These are phyloP conservation scores for Amblyteles armatorius DNA, from an alignment of 2,888 invertebrate species.

Conservation along the genomic window DNA sequence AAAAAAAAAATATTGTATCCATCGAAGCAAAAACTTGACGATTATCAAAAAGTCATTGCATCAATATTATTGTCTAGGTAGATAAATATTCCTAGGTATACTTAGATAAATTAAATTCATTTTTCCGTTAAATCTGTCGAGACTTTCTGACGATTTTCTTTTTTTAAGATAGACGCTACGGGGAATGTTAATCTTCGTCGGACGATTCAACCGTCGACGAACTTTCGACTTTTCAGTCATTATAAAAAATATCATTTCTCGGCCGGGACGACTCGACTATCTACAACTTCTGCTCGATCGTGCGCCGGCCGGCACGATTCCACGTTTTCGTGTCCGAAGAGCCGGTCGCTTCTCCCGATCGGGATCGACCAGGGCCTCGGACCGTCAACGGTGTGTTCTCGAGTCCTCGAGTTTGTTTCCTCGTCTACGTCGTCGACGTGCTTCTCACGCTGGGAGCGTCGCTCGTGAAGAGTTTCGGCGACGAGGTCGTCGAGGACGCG, in stretches of 20 bases:
- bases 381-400: conserved; percentile 9
- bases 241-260: conserved; percentile 53
- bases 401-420: background rate
- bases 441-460: conserved; percentile 10
- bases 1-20: background rate
- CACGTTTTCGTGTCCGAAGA: background rate
- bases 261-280: conserved; percentile 19
- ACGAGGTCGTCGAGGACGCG: conserved; percentile 67
- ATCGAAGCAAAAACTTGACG: background rate
- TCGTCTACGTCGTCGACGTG: conserved; percentile 44
- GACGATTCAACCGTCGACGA: conserved; percentile 2
- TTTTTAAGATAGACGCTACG: background rate
- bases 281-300: conserved; percentile 20
- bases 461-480: conserved; percentile 34
- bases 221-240: conserved; percentile 12
- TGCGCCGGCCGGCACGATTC: background rate
- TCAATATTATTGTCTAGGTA: background rate
- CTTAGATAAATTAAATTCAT: background rate
- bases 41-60: background rate
- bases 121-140: too few species aligned
- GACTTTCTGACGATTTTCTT: background rate
- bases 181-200: background rate
- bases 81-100: background rate
- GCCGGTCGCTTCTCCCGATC: background rate
- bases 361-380: conserved; percentile 5